A percentile compares a stretch with the other conserved stretches of the same genome.
Evolutionary conservation across 2,797 vertebrate genomes (phyloP).

Genomic region (Morelia viridis): DNA sequence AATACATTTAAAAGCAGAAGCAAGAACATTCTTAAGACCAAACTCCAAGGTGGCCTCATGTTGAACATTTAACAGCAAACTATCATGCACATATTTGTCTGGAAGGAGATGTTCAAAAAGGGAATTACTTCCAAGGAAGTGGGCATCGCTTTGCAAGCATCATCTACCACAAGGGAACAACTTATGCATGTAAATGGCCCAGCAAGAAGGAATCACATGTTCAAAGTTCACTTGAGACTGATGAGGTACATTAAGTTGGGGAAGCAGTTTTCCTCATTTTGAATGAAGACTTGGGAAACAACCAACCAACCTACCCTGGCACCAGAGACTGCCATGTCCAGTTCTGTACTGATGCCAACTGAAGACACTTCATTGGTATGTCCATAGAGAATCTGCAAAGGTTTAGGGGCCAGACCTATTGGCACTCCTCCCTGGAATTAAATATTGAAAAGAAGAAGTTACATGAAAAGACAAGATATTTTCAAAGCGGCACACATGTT

Average conservation of each 20-base stretch:
- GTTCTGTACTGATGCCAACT: constrained; percentile 91
- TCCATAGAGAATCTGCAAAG: constrained; percentile 91
- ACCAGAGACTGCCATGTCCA: constrained; percentile 95
- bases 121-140: background rate
- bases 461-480: background rate
- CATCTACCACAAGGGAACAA: background rate
- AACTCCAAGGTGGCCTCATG: background rate
- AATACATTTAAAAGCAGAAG: background rate
- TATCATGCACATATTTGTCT: background rate
- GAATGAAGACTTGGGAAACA: background rate
- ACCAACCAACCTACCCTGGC: constrained; percentile 80
- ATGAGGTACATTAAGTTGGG: background rate
- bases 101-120: background rate
- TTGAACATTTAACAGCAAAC: background rate
- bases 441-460: constrained; percentile 37
- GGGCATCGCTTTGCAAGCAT: background rate
- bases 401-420: constrained; percentile 86
- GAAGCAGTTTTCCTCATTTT: background rate
- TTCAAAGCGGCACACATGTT: background rate
- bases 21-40: background rate
- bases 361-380: constrained; percentile 90
- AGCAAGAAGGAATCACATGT: background rate
- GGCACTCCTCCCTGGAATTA: constrained; percentile 84
- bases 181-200: background rate
- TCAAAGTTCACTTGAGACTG: background rate